Conservation (phyloP, 2,797 vertebrate genomes). For the Lutra lutra region DNA sequence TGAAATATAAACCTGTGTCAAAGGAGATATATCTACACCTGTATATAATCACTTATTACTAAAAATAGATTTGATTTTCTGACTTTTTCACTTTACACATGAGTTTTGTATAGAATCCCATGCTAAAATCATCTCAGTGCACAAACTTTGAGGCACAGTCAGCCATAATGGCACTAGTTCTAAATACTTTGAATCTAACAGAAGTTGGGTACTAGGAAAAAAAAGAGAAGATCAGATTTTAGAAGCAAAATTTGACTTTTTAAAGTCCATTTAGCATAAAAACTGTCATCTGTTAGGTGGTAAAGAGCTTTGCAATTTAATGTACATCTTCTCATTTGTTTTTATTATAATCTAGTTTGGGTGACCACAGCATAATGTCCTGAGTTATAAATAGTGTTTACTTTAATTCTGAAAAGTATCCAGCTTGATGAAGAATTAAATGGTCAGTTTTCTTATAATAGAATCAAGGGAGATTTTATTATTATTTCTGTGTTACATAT, state of each 20-base stretch:
- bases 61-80: conserved; percentile 9
- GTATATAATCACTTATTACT: neutral
- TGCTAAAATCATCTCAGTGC: neutral
- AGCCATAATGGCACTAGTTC: neutral
- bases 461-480: neutral
- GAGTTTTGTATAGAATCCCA: neutral
- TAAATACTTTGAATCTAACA: neutral
- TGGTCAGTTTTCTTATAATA: neutral
- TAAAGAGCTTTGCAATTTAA: neutral
- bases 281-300: neutral
- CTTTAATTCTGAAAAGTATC: neutral
- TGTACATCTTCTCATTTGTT: neutral
- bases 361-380: neutral
- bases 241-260: neutral
- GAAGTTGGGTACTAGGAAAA: neutral
- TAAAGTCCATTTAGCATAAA: neutral
- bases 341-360: neutral
- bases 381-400: neutral
- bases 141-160: neutral
- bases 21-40: neutral
- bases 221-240: neutral
- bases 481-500: neutral
- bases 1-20: neutral
- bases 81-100: neutral
- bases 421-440: neutral